These are phyloP conservation scores for Barypeithes pellucidus DNA, from an alignment of 2,888 invertebrate species.

Conservation along the genomic window DNA sequence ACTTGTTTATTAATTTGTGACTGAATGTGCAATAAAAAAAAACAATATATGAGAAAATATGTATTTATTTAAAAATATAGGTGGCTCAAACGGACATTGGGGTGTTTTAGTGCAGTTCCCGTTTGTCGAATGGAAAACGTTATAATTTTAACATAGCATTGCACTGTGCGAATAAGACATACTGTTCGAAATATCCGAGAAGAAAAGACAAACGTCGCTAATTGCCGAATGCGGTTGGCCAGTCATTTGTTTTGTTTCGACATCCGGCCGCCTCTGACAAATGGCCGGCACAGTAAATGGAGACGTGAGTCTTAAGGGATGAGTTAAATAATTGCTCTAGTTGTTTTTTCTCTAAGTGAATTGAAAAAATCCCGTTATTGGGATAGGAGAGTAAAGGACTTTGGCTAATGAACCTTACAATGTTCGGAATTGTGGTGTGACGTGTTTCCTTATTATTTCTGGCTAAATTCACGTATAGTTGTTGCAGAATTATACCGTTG, in stretches of 20 bases:
- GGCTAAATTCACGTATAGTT: too few relatives aligned
- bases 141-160: not conserved
- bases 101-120: too few relatives aligned
- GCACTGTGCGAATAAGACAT: conserved; percentile 40
- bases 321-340: conserved; percentile 40
- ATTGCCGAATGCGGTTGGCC: conserved; percentile 43
- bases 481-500: too few relatives aligned
- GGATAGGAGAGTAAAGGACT: not conserved
- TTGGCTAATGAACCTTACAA: not conserved
- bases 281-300: conserved; percentile 37
- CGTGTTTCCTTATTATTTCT: too few relatives aligned
- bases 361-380: conserved; percentile 15
- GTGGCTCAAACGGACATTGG: too few relatives aligned
- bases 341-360: conserved; percentile 31
- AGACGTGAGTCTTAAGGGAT: conserved; percentile 44
- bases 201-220: conserved; percentile 51
- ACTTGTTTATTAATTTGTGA: too few relatives aligned
- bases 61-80: too few relatives aligned
- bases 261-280: conserved; percentile 44
- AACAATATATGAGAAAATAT: too few relatives aligned
- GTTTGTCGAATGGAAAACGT: too few relatives aligned
- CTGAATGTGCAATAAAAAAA: too few relatives aligned
- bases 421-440: not conserved
- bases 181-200: conserved; percentile 18
- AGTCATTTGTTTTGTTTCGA: conserved; percentile 47